Conservation (phyloP, 2,113 vertebrate species). For the Terrapene triunguis region DNA sequence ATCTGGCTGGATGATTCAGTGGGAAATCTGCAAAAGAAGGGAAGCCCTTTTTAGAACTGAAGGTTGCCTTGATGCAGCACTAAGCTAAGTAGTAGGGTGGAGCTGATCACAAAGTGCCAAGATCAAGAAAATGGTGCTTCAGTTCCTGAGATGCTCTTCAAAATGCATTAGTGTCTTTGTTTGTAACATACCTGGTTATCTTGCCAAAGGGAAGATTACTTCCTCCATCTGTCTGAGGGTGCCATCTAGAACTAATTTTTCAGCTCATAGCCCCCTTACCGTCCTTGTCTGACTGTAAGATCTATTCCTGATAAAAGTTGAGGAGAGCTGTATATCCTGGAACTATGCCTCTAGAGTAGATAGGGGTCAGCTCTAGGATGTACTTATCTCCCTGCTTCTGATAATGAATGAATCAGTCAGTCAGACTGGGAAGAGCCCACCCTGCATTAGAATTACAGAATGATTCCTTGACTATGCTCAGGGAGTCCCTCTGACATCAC, state of each 20-base stretch:
- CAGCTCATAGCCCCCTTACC: neutral
- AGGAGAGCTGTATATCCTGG: neutral
- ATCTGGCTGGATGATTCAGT: neutral
- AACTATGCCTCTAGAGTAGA: neutral
- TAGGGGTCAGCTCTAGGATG: neutral
- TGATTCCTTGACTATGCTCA: neutral
- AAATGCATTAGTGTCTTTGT: accelerated
- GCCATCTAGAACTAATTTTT: neutral
- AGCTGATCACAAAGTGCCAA: neutral
- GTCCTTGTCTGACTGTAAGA: neutral
- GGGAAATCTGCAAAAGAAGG: neutral
- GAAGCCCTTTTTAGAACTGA: neutral
- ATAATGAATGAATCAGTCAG: neutral
- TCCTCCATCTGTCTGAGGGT: constrained; percentile 16
- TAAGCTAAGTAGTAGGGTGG: accelerated
- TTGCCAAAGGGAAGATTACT: constrained; percentile 7
- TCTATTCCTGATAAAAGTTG: neutral
- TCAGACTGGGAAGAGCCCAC: neutral
- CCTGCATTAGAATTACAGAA: neutral
- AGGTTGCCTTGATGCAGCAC: neutral
- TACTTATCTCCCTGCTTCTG: neutral
- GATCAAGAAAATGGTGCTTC: neutral
- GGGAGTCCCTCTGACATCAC: constrained; percentile 54
- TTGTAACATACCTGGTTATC: constrained; percentile 30
- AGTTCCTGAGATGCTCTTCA: neutral